Conservation (phyloP, 2,113 vertebrate species). For the Oxyruncus cristatus region DNA sequence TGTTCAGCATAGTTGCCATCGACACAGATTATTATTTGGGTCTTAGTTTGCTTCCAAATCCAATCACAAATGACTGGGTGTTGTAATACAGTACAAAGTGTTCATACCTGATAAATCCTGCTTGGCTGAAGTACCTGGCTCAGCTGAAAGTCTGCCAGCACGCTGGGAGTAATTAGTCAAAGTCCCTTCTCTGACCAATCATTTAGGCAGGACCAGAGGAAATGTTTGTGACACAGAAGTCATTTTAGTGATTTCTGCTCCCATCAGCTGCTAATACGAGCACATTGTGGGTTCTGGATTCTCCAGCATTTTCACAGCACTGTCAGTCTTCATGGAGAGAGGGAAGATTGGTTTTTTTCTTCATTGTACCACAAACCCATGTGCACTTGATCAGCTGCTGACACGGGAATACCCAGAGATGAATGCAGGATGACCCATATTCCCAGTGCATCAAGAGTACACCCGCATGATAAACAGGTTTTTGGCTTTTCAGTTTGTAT, state of each 20-base stretch:
- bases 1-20: not conserved
- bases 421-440: not conserved
- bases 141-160: not conserved
- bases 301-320: not conserved
- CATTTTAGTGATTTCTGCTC: not conserved
- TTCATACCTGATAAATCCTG: slow-evolving; percentile 41
- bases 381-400: not conserved
- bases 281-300: not conserved
- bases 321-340: not conserved
- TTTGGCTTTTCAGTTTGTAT: not conserved
- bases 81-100: not conserved
- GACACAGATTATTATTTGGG: not conserved
- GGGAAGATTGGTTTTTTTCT: not conserved
- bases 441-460: not conserved
- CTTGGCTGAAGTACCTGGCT: slow-evolving; percentile 4
- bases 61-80: not conserved
- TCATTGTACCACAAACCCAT: not conserved
- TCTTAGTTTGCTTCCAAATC: not conserved
- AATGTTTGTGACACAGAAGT: not conserved
- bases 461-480: not conserved
- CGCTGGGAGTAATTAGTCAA: not conserved
- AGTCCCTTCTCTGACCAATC: not conserved
- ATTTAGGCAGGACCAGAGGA: not conserved
- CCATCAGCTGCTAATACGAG: not conserved
- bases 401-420: not conserved